phyloP scores from a whole-genome alignment of 2,888 invertebrate species.

The Diabrotica balteata region DNA sequence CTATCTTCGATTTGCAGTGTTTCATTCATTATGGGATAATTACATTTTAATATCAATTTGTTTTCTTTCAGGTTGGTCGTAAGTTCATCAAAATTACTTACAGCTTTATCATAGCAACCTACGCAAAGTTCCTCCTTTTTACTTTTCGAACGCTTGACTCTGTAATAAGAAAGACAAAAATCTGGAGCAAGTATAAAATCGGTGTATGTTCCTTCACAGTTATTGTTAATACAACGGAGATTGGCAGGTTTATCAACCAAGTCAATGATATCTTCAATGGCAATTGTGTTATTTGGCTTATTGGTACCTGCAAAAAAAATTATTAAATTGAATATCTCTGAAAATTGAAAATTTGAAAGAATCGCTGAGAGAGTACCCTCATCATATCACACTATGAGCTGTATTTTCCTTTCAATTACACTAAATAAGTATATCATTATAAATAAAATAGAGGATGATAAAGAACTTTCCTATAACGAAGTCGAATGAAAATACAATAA shows the following conservation, averaged over 20 bases:
- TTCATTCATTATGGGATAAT: constrained; percentile 57
- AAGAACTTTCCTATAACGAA: no score
- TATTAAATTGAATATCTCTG: no score
- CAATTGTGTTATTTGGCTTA: background rate
- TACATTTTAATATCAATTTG: constrained; percentile 41
- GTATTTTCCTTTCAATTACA: no score
- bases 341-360: no score
- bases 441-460: no score
- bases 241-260: constrained; percentile 49
- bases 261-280: constrained; percentile 52
- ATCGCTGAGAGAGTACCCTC: no score
- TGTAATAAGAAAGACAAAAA: constrained; percentile 58
- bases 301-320: background rate
- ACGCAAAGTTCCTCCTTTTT: constrained; percentile 57
- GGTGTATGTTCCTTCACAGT: constrained; percentile 58
- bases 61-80: constrained; percentile 44
- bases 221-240: constrained; percentile 66
- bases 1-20: constrained; percentile 59
- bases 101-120: constrained; percentile 55
- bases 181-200: constrained; percentile 60
- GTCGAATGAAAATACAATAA: no score
- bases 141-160: constrained; percentile 55
- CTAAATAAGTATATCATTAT: no score
- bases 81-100: constrained; percentile 55
- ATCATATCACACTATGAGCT: no score